Conservation (phyloP, 1,140 invertebrate species). For the Brachionus plicatilis region DNA sequence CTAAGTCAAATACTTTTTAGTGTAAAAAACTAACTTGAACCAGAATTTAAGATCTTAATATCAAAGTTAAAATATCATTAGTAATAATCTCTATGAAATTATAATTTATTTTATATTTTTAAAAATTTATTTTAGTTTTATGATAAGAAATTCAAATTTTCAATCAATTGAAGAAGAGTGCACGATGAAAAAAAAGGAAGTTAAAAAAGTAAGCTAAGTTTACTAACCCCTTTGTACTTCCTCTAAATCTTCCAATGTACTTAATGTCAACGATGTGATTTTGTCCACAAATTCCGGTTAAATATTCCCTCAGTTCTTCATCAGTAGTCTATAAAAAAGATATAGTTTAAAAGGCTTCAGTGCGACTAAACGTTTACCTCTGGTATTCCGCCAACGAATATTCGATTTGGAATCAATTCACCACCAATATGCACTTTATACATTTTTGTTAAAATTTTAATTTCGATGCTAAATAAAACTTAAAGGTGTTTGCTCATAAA, state of each 20-base stretch:
- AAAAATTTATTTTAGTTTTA: too few species aligned
- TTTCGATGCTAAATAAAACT: not conserved
- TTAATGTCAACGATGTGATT: slow-evolving; percentile 4
- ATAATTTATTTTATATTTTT: too few species aligned
- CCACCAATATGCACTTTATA: slow-evolving; percentile 14
- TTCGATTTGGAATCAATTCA: slow-evolving; percentile 20
- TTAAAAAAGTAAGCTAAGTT: not conserved
- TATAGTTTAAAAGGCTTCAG: not conserved
- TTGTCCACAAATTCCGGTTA: not conserved
- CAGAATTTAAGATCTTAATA: too few species aligned
- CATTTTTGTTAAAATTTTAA: not conserved
- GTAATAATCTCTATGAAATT: too few species aligned
- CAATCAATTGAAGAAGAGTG: too few species aligned
- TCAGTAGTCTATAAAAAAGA: not conserved
- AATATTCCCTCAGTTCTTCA: not conserved
- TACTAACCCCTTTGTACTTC: not conserved
- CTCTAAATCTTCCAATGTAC: not conserved
- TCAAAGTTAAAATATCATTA: too few species aligned
- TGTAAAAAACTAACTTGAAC: too few species aligned
- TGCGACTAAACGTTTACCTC: not conserved
- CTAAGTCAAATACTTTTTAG: too few species aligned
- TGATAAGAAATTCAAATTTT: too few species aligned
- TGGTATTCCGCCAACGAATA: slow-evolving; percentile 10
- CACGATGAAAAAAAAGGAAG: too few species aligned
- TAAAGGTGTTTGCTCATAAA: not conserved